Percentiles rank a stretch among this genome's conserved stretches.
Conservation (phyloP, 2,888 invertebrate genomes). For the Heterodera filipjevi region DNA sequence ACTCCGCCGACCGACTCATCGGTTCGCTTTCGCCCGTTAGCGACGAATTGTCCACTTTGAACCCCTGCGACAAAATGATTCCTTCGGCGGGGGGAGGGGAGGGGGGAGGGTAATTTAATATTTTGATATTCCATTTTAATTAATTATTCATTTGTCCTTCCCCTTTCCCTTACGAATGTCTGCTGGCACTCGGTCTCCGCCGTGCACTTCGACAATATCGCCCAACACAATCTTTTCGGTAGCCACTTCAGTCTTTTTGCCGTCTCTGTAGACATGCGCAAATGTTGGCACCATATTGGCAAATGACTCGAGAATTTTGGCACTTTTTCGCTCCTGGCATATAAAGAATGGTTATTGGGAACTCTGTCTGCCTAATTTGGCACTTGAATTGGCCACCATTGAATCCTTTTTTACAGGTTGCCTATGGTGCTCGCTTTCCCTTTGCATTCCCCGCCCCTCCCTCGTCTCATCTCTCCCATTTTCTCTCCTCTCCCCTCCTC, state of each 20-base stretch:
- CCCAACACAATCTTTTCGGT: constrained; percentile 85
- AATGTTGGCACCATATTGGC: constrained; percentile 68
- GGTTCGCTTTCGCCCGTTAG: constrained; percentile 68
- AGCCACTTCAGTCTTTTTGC: constrained; percentile 67
- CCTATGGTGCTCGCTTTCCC: too few relatives aligned
- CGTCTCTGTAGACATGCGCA: constrained; percentile 76
- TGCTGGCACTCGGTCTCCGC: constrained; percentile 96
- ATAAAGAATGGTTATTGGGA: background rate
- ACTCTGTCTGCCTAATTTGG: too few relatives aligned
- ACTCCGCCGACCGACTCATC: constrained; percentile 67
- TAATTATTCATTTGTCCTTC: background rate
- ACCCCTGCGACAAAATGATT: constrained; percentile 88
- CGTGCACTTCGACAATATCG: constrained; percentile 96
- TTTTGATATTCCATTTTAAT: background rate
- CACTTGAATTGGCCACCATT: too few relatives aligned
- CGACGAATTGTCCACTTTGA: constrained; percentile 39
- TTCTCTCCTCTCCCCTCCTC: too few relatives aligned
- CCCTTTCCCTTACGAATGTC: constrained; percentile 77
- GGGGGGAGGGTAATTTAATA: background rate
- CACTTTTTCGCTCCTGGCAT: constrained; percentile 75
- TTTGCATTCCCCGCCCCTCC: too few relatives aligned
- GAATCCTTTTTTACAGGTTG: too few relatives aligned
- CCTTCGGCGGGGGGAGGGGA: background rate
- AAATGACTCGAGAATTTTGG: constrained; percentile 51
- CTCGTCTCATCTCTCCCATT: too few relatives aligned